Evolutionary conservation across 2,113 vertebrate species (phyloP).

Genomic region (Hyperoodon ampullatus): DNA sequence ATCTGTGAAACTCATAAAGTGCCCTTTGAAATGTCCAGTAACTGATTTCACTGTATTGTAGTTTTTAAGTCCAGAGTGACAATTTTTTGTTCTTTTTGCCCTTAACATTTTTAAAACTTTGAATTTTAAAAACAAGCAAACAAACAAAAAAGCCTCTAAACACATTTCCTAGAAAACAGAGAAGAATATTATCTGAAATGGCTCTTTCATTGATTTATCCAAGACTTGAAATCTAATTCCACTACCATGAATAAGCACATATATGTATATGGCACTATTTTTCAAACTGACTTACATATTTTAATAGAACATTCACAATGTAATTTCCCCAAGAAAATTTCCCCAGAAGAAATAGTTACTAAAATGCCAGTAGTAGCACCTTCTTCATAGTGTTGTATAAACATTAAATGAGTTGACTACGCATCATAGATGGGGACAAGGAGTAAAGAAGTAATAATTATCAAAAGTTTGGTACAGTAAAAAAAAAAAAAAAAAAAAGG

Average conservation of each 20-base stretch:
- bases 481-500: not conserved
- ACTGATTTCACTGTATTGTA: not conserved
- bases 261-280: not conserved
- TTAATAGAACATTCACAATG: not conserved
- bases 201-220: not conserved
- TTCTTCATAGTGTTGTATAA: not conserved
- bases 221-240: not conserved
- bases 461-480: not conserved
- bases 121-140: not conserved
- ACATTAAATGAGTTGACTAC: not conserved
- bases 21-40: not conserved
- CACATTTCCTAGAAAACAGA: not conserved
- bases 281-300: not conserved
- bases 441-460: not conserved
- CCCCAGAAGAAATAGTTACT: not conserved
- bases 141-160: not conserved
- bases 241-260: not conserved
- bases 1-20: not conserved
- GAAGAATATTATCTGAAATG: not conserved
- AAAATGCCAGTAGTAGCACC: not conserved
- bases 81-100: not conserved
- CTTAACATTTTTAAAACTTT: not conserved
- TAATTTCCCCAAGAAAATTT: not conserved
- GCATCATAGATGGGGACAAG: not conserved
- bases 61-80: not conserved